Base-by-base conservation (phyloP, 1,140 invertebrate genomes). In the Cotesia glomerata region DNA sequence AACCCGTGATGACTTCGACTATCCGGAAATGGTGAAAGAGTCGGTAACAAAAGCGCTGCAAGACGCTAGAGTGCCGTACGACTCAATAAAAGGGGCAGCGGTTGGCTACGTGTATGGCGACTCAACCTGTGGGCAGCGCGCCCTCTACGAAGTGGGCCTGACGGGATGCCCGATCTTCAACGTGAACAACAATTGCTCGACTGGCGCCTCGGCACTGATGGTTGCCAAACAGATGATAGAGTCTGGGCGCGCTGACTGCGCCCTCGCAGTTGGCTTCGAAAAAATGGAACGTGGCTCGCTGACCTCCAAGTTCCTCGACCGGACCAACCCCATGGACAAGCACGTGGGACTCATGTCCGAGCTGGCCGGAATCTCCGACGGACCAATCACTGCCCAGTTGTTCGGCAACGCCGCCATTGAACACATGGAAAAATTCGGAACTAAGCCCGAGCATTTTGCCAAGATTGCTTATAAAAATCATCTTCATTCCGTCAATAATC, bases 381-480 rank as follows among this genome's bases (percentile, higher is more conserved):
- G 93, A 5, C 97, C 97, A 1, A 90, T 98, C 69, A 92, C 95
- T n/a, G 93, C 96, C 5, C 98, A 99, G 86, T 90, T 99, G 85
- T 99, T 99, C 89, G 97, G 96, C 9, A 98, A 98, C 87, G 98
- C 98, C 74, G 98, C 94, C 7, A 88, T 93, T 62, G 98, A 99
- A 80, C 97, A 99, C 81, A 99, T 99, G 96, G 91, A 96, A 80
- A 98, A 97, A 86, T 98, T 98, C 87, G 97, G 97, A 32, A 97
- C 97, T 0, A 97, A 92, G 75, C 90, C 93, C 18, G 91, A 96
- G 65, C 97, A 99, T 84, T 94, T 99, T 85, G 98, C 97, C 1
- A 99, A 99, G 89, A 97, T 99, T 81, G 98, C 97, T 0, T 94
- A 93, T 75, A 99, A 99, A 84, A 99, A 99, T 87, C 97, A 99